A percentile compares a stretch with the other conserved stretches of the same genome.
These are phyloP conservation scores for Colistium nudipinnis DNA, from an alignment of 2,113 vertebrate genomes.

Conservation along the genomic window DNA sequence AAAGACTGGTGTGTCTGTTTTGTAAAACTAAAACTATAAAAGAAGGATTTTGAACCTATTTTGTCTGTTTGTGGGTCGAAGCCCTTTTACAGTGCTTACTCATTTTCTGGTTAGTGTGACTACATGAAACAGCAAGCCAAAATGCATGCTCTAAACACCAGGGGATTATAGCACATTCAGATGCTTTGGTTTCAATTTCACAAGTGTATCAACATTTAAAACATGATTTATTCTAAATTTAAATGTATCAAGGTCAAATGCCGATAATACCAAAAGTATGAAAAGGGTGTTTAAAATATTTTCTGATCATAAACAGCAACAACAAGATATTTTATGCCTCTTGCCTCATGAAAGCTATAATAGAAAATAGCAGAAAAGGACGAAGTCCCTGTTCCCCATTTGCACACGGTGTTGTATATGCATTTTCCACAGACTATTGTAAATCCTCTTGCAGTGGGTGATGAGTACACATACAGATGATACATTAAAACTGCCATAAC, in stretches of 20 bases:
- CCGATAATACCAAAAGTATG: constrained; percentile 42
- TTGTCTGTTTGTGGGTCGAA: constrained; percentile 30
- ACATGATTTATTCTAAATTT: constrained; percentile 35
- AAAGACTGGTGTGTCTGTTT: not conserved
- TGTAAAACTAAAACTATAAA: constrained; percentile 4
- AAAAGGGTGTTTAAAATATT: constrained; percentile 50
- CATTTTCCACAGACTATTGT: constrained; percentile 64
- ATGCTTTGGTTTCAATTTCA: constrained; percentile 50
- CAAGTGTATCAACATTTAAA: constrained; percentile 15
- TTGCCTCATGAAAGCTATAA: constrained; percentile 26
- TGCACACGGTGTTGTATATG: constrained; percentile 48
- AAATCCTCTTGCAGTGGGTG: constrained; percentile 71
- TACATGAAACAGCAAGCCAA: constrained; percentile 48
- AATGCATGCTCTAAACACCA: constrained; percentile 42
- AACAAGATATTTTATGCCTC: constrained; percentile 53
- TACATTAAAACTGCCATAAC: constrained; percentile 85
- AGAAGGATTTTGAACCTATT: not conserved
- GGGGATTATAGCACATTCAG: constrained; percentile 40
- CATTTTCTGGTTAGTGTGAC: constrained; percentile 42
- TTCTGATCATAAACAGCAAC: constrained; percentile 47
- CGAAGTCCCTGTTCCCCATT: constrained; percentile 48
- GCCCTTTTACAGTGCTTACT: constrained; percentile 51
- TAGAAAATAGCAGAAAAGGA: constrained; percentile 43
- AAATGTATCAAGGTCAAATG: constrained; percentile 42
- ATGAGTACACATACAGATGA: constrained; percentile 80